A percentile compares a stretch with the other conserved stretches of the same genome.
These are phyloP conservation scores for Arothron firmamentum DNA, from an alignment of 2,113 vertebrate species.

Conservation along the genomic window DNA sequence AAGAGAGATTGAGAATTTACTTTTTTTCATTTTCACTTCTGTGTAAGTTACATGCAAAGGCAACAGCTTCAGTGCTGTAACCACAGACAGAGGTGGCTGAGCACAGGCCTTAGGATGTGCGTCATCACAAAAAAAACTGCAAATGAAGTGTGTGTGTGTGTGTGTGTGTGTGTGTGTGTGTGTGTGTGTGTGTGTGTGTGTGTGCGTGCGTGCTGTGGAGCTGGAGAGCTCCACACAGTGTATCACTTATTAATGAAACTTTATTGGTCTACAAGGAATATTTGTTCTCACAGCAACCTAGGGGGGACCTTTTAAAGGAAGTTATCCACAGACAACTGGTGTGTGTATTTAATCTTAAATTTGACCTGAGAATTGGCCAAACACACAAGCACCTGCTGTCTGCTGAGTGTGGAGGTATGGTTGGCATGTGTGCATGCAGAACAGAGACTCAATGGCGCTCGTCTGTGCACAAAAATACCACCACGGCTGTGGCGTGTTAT, in stretches of 20 bases:
- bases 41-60: too few species aligned
- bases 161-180: neutral
- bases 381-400: conserved; percentile 57
- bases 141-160: neutral
- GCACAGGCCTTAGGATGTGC: conserved; percentile 44
- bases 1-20: too few species aligned
- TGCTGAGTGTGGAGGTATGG: conserved; percentile 40
- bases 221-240: too few species aligned
- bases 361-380: conserved; percentile 16
- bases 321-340: conserved; percentile 32
- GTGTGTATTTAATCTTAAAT: conserved; percentile 22
- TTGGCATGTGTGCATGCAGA: conserved; percentile 39
- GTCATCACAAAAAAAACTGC: conserved; percentile 34
- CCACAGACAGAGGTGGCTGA: conserved; percentile 45
- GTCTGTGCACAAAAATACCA: conserved; percentile 43
- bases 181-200: neutral
- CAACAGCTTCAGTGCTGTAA: neutral
- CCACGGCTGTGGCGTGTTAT: conserved; percentile 46
- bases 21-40: too few species aligned
- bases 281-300: neutral
- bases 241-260: conserved; percentile 12
- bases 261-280: conserved; percentile 12
- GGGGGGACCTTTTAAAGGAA: neutral
- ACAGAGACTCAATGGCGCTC: conserved; percentile 56
- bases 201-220: too few species aligned